Conservation (phyloP, 1,140 invertebrate species). For the Hesperophylax magnus region DNA sequence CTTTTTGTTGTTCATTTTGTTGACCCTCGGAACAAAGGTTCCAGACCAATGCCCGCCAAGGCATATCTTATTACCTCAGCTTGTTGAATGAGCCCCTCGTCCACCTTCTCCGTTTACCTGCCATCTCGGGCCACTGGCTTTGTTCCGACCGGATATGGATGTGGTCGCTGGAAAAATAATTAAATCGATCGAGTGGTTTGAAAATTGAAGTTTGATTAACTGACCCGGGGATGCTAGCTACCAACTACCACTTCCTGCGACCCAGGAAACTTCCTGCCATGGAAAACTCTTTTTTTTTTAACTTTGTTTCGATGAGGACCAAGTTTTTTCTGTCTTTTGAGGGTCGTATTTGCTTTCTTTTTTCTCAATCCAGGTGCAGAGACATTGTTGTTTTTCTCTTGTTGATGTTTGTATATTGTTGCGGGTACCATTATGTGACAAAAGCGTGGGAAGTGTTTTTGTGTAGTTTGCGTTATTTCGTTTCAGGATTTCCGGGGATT, state of each 20-base stretch:
- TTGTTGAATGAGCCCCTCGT: constrained; percentile 42
- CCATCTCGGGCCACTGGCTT: constrained; percentile 22
- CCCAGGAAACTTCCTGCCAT: constrained; percentile 2
- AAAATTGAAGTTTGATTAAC: constrained; percentile 45
- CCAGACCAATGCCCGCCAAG: constrained; percentile 18
- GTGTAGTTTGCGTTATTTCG: not conserved
- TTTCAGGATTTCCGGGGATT: too few species aligned
- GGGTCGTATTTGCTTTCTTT: not conserved
- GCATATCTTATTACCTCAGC: constrained; percentile 39
- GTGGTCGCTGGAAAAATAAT: constrained; percentile 46
- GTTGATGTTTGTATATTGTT: not conserved
- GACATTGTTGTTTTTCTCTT: not conserved
- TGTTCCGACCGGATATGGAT: constrained; percentile 50
- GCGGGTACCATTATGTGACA: not conserved
- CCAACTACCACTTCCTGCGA: constrained; percentile 36
- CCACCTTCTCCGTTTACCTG: constrained; percentile 18
- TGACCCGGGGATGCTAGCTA: not conserved
- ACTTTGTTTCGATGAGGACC: not conserved
- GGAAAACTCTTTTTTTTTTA: constrained; percentile 8
- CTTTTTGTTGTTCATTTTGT: constrained; percentile 18
- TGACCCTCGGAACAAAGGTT: constrained; percentile 23
- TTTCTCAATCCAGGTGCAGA: constrained; percentile 4
- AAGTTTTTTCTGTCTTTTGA: not conserved
- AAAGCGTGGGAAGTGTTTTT: constrained; percentile 28
- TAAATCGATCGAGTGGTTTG: constrained; percentile 46